Evolutionary conservation across 1,140 invertebrate species (phyloP).

Genomic region (Euura saliciscinereae): DNA sequence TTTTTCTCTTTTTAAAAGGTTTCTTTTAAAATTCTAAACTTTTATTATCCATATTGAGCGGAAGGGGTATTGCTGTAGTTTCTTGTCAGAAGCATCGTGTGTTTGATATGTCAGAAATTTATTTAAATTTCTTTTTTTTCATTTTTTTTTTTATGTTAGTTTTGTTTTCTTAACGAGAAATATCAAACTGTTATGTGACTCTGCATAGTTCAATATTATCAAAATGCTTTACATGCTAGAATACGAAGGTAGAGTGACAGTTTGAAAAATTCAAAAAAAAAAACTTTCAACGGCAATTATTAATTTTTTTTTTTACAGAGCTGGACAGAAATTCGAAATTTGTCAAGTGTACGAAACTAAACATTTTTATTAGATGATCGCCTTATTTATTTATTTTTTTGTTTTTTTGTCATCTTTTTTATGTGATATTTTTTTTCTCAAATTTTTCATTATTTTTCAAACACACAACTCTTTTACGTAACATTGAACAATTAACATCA

Average conservation of each 20-base stretch:
- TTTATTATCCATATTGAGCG: conserved; percentile 54
- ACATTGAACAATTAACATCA: conserved; percentile 49
- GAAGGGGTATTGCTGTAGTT: conserved; percentile 52
- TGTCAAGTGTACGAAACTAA: background rate
- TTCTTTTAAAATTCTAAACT: background rate
- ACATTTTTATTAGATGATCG: background rate
- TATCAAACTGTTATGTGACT: conserved; percentile 25
- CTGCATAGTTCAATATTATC: conserved; percentile 31
- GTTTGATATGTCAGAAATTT: conserved; percentile 54
- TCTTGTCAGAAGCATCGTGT: conserved; percentile 44
- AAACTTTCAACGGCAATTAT: background rate
- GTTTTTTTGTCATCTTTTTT: conserved; percentile 24
- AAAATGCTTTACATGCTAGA: conserved; percentile 31
- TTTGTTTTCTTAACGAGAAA: conserved; percentile 18
- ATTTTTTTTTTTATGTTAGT: conserved; percentile 30
- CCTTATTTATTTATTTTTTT: background rate
- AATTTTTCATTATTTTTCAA: conserved; percentile 18
- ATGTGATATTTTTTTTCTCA: conserved; percentile 26
- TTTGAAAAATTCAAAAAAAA: background rate
- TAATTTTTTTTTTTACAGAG: conserved; percentile 14
- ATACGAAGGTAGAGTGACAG: conserved; percentile 16
- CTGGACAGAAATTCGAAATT: conserved; percentile 24
- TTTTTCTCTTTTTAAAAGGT: background rate
- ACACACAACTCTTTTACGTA: conserved; percentile 39
- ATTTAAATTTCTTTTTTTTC: conserved; percentile 27